Percentiles rank a stretch among this genome's conserved stretches.
These are phyloP conservation scores for Chanos chanos DNA, from an alignment of 2,797 vertebrate genomes.

Conservation along the genomic window DNA sequence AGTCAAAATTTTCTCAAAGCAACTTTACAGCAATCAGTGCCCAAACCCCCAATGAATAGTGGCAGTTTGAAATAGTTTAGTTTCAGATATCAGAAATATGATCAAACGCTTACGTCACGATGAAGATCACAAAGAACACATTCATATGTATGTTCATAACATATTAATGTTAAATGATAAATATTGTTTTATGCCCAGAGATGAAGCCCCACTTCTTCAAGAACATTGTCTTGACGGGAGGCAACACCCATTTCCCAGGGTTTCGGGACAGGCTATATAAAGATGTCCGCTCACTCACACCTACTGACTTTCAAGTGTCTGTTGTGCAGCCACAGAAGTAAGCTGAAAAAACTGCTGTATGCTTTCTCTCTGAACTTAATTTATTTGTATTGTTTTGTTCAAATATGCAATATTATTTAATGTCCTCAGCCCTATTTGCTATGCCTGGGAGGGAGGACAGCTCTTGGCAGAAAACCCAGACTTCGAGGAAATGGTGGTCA, in stretches of 20 bases:
- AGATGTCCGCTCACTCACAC: constrained; percentile 88
- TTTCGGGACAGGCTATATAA: constrained; percentile 90
- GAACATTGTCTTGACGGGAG: constrained; percentile 94
- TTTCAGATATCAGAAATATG: too few species aligned
- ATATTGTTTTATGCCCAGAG: constrained; percentile 66
- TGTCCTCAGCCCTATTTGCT: constrained; percentile 83
- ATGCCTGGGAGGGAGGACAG: constrained; percentile 95
- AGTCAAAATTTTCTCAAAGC: too few species aligned
- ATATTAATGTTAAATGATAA: neutral
- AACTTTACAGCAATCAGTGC: too few species aligned
- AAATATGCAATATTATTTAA: neutral
- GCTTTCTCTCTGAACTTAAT: neutral
- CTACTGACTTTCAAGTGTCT: constrained; percentile 86
- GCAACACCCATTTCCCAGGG: constrained; percentile 87
- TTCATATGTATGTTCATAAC: too few species aligned
- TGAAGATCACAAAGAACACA: too few species aligned
- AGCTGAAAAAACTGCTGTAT: constrained; percentile 49
- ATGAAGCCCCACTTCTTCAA: constrained; percentile 98
- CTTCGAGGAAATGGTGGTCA: constrained; percentile 96
- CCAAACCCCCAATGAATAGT: too few species aligned
- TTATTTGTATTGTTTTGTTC: too few species aligned
- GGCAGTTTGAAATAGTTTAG: too few species aligned
- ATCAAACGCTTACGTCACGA: too few species aligned
- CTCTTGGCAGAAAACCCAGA: constrained; percentile 90
- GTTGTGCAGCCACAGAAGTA: constrained; percentile 88